Evolutionary conservation across 2,888 invertebrate genomes (phyloP).

Genomic region (Odontomyia ornata): DNA sequence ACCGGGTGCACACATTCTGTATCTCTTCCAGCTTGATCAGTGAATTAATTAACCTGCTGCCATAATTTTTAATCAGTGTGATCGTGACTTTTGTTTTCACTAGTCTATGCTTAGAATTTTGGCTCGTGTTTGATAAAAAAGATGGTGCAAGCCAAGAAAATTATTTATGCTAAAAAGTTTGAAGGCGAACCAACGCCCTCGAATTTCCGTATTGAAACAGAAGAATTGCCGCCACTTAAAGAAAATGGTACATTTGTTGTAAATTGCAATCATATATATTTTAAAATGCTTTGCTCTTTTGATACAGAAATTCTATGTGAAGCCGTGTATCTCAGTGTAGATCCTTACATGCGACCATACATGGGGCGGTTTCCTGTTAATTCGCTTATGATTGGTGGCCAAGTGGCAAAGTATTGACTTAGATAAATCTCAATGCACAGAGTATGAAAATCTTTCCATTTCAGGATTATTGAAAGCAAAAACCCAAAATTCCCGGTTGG

Average conservation of each 20-base stretch:
- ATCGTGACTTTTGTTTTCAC: too few species aligned
- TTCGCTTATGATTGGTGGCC: constrained; percentile 75
- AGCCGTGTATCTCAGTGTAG: constrained; percentile 76
- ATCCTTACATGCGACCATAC: constrained; percentile 76
- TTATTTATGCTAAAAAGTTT: constrained; percentile 72
- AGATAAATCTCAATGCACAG: constrained; percentile 21
- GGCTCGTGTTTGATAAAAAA: neutral
- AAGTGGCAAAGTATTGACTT: constrained; percentile 71
- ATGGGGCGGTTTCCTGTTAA: constrained; percentile 68
- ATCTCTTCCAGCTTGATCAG: too few species aligned
- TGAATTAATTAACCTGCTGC: too few species aligned
- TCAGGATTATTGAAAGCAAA: constrained; percentile 74
- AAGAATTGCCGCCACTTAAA: constrained; percentile 71
- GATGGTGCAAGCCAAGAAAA: constrained; percentile 71
- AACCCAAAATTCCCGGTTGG: constrained; percentile 74
- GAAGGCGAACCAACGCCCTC: constrained; percentile 72
- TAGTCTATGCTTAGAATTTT: too few species aligned
- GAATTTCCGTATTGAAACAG: constrained; percentile 74
- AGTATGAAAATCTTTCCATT: neutral
- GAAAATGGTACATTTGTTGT: constrained; percentile 70
- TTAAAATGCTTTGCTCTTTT: neutral
- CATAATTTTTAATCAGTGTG: too few species aligned
- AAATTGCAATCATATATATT: neutral
- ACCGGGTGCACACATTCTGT: too few species aligned
- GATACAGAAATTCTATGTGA: constrained; percentile 71